Evolutionary conservation across 2,113 vertebrate species (phyloP), one percentile per base, ranked within the genome.

Genomic region (Galeopterus variegatus): DNA sequence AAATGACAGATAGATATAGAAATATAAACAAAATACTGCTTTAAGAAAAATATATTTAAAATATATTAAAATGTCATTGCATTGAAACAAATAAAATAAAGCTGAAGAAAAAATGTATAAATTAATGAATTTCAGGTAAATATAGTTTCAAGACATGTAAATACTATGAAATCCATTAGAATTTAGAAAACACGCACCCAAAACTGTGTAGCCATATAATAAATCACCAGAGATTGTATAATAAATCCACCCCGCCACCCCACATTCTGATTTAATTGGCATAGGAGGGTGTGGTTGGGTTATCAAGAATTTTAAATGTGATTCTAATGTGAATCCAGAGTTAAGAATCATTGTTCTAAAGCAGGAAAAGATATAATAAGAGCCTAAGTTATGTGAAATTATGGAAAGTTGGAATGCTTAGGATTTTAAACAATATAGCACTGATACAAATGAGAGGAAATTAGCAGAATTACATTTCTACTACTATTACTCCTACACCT

Each of bases 81-180:
- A 1, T 93, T 84, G 79, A 84, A 93, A 75, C 12, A 50, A 72
- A 31, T 13, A 77, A 87, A 65, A 52, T 77, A 2, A 82, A 92
- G 10, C 17, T 19, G 70, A 90, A 75, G 33, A 62, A 11, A 89
- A 93, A 54, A 0, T 76, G 15, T 11, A 33, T 2, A 79, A 75
- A 80, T 56, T 28, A 90, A 69, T 93, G 48, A 76, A 58, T 94
- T 93, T 80, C 11, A 76, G 36, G 14, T 24, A 76, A 70, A 64
- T 2, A 3, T 75, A 79, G 5, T 31, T 23, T 90, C 31, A 65
- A 65, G 11, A 76, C 0, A 26, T 41, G 58, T 12, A 83, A 21
- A 45, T 56, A 28, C 8, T 73, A 52, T 54, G 64, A 64, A 69
- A 14, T 77, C 6, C 26, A 64, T 69, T 58, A 89, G 85, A 77